Percentiles rank a stretch among this genome's conserved stretches.
Conservation (phyloP, 2,888 invertebrate genomes). For the Eristalis intricaria region DNA sequence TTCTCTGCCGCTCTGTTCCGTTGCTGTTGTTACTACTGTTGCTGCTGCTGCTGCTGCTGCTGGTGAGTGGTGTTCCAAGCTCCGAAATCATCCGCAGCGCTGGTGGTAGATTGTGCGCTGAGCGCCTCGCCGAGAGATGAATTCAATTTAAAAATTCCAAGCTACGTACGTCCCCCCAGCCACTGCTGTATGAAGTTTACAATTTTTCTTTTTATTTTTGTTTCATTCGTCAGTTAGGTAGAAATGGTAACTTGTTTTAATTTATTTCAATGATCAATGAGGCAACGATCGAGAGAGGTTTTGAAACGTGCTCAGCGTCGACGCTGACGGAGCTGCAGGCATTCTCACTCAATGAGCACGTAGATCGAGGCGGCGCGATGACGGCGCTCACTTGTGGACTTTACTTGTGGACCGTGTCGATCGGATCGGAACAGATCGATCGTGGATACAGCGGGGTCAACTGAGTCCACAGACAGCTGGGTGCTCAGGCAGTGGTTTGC, state of each 20-base stretch:
- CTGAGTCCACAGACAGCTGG: slow-evolving; percentile 20
- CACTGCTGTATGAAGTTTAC: too few relatives aligned
- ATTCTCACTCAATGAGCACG: background rate
- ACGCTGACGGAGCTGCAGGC: background rate
- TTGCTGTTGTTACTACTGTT: background rate
- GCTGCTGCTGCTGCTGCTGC: background rate
- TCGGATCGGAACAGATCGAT: background rate
- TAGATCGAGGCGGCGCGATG: too few relatives aligned
- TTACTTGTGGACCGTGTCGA: background rate
- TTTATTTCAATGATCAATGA: slow-evolving; percentile 59
- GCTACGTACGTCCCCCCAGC: background rate
- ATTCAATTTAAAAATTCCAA: slow-evolving; percentile 38
- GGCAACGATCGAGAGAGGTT: slow-evolving; percentile 55
- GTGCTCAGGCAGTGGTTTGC: slow-evolving; percentile 11
- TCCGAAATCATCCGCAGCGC: slow-evolving; percentile 9
- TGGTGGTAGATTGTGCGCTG: slow-evolving; percentile 5
- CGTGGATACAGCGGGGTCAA: slow-evolving; percentile 35
- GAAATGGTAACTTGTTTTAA: slow-evolving; percentile 62
- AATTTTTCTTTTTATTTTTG: too few relatives aligned
- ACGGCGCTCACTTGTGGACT: background rate
- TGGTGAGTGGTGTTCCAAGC: background rate
- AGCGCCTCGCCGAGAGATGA: slow-evolving; percentile 31
- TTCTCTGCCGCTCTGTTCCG: background rate
- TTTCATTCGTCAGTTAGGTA: slow-evolving; percentile 48
- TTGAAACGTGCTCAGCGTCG: slow-evolving; percentile 27